A percentile compares a stretch with the other conserved stretches of the same genome.
phyloP scores from a whole-genome alignment of 2,113 vertebrate species.

The Nibea coibor region DNA sequence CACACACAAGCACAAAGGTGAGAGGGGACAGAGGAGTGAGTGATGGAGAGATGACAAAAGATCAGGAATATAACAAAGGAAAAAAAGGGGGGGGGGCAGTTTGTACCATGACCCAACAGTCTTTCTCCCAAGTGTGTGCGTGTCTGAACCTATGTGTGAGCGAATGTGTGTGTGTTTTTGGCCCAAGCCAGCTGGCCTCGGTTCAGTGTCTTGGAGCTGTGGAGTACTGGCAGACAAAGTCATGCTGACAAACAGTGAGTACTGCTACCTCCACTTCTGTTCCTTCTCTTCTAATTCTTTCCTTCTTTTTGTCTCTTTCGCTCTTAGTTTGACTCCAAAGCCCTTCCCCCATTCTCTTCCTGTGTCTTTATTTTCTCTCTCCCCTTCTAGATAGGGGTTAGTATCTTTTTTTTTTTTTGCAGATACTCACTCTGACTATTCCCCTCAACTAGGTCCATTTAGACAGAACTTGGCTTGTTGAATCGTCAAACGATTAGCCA shows the following conservation, averaged over 20 bases:
- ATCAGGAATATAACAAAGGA: conserved; percentile 37
- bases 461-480: not conserved
- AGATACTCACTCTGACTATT: not conserved
- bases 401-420: conserved; percentile 26
- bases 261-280: conserved; percentile 64
- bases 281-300: conserved; percentile 56
- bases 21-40: conserved; percentile 24
- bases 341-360: conserved; percentile 16
- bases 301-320: conserved; percentile 46
- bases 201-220: conserved; percentile 75
- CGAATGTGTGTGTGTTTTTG: conserved; percentile 37
- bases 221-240: conserved; percentile 70
- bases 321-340: conserved; percentile 28
- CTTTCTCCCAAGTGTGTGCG: conserved; percentile 12
- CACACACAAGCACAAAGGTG: conserved; percentile 35
- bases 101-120: conserved; percentile 41
- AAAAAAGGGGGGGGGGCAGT: conserved; percentile 9
- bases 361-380: conserved; percentile 26
- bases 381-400: not conserved
- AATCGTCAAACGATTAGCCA: not conserved
- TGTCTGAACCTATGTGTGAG: conserved; percentile 33
- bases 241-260: conserved; percentile 82
- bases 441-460: conserved; percentile 18
- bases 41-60: conserved; percentile 55
- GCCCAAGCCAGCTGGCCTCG: conserved; percentile 74